Conservation (phyloP, 2,888 invertebrate species). For the Cheilosia grossa region DNA sequence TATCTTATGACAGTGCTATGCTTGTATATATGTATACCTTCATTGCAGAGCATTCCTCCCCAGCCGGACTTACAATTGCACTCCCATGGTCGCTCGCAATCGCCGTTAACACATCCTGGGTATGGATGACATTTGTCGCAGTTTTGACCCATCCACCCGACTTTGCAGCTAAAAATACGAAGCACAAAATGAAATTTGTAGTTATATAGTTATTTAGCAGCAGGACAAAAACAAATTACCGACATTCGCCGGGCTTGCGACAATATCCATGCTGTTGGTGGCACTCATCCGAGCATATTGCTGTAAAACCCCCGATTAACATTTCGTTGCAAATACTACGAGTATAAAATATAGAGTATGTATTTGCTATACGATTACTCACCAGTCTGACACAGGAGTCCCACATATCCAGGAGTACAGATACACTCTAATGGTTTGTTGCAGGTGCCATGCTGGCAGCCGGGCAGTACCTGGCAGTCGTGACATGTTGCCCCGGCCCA, state of each 20-base stretch:
- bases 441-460: slow-evolving; percentile 95
- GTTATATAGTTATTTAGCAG: slow-evolving; percentile 75
- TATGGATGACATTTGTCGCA: slow-evolving; percentile 92
- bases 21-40: slow-evolving; percentile 85
- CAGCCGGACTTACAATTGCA: slow-evolving; percentile 92
- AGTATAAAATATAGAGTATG: background rate
- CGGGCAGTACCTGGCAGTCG: slow-evolving; percentile 94
- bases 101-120: slow-evolving; percentile 94
- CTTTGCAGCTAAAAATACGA: slow-evolving; percentile 86
- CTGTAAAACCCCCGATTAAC: slow-evolving; percentile 83
- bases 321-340: slow-evolving; percentile 33
- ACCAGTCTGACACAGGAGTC: slow-evolving; percentile 94
- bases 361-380: slow-evolving; percentile 81
- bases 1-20: background rate
- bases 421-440: slow-evolving; percentile 95
- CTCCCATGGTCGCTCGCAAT: slow-evolving; percentile 94
- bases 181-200: background rate
- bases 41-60: slow-evolving; percentile 95
- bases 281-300: slow-evolving; percentile 92
- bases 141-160: slow-evolving; percentile 93
- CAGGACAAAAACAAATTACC: slow-evolving; percentile 84
- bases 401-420: slow-evolving; percentile 95
- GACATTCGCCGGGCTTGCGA: slow-evolving; percentile 90
- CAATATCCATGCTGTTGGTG: slow-evolving; percentile 93
- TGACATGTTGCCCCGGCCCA: slow-evolving; percentile 95